Evolutionary conservation across 2,797 vertebrate genomes (phyloP).

Genomic region (Chelmon rostratus): DNA sequence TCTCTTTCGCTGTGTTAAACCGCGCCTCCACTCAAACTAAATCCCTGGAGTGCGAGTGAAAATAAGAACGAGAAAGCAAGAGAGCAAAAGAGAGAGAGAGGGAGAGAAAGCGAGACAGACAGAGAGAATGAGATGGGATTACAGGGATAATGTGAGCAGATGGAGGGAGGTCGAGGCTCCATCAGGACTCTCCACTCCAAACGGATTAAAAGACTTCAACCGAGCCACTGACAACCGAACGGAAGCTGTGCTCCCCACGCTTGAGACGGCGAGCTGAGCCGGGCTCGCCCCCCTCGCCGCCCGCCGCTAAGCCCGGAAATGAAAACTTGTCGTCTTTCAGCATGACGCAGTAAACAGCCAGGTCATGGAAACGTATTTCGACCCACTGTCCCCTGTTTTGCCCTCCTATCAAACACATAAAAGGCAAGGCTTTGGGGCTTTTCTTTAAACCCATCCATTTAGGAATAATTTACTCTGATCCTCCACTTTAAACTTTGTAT

Average conservation of each 20-base stretch:
- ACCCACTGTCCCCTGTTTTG: not conserved
- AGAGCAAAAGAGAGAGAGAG: conserved; percentile 41
- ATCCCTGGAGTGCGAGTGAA: conserved; percentile 72
- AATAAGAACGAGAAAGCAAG: conserved; percentile 60
- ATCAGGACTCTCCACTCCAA: conserved; percentile 78
- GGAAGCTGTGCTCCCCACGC: conserved; percentile 40
- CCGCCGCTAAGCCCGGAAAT: conserved; percentile 58
- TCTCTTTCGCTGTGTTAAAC: conserved; percentile 48
- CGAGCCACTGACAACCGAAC: conserved; percentile 58
- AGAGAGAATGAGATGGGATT: conserved; percentile 88
- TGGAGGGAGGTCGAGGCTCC: conserved; percentile 86
- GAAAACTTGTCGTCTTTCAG: conserved; percentile 60
- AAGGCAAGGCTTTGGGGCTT: conserved; percentile 28
- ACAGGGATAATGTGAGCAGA: conserved; percentile 89
- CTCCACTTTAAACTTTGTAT: conserved; percentile 29
- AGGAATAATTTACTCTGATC: conserved; percentile 39
- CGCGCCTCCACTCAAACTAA: conserved; percentile 65
- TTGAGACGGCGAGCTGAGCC: conserved; percentile 44
- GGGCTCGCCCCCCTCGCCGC: not conserved
- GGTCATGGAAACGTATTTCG: conserved; percentile 33
- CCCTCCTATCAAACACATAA: conserved; percentile 10
- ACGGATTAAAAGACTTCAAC: conserved; percentile 79
- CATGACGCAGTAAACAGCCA: conserved; percentile 12
- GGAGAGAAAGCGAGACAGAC: conserved; percentile 45
- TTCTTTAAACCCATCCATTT: conserved; percentile 44